These are phyloP conservation scores for Apomyelois bistriatella DNA, from an alignment of 2,888 invertebrate genomes.

Conservation along the genomic window DNA sequence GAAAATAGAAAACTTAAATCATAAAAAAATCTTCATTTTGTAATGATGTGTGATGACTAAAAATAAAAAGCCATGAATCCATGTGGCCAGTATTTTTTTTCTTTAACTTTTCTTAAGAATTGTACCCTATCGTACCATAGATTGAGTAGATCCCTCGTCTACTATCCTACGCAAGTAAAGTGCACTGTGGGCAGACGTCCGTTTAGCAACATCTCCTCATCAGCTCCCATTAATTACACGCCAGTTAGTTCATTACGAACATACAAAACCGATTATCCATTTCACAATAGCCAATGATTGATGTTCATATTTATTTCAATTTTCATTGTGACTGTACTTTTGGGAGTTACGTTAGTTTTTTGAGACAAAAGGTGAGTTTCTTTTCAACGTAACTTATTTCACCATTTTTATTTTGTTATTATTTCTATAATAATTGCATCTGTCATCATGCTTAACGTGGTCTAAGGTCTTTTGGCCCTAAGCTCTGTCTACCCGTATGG, in stretches of 20 bases:
- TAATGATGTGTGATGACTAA: too few species aligned
- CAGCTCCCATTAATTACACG: conserved; percentile 65
- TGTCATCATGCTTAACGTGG: too few species aligned
- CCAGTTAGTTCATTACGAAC: conserved; percentile 69
- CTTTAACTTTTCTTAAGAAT: conserved; percentile 9
- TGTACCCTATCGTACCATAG: conserved; percentile 17
- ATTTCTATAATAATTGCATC: too few species aligned
- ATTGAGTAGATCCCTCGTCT: conserved; percentile 14
- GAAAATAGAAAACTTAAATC: too few species aligned
- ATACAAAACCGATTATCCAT: conserved; percentile 64
- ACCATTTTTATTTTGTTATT: background rate
- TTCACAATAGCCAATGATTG: conserved; percentile 40
- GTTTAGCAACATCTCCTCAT: conserved; percentile 50
- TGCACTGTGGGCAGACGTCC: conserved; percentile 54
- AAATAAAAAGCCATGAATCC: too few species aligned
- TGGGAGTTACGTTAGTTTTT: conserved; percentile 6
- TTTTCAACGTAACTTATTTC: too few species aligned
- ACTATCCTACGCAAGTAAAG: conserved; percentile 46
- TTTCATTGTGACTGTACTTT: conserved; percentile 38
- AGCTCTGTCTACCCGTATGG: too few species aligned
- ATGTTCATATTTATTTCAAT: conserved; percentile 50
- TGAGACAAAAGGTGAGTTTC: background rate
- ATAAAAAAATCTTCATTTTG: too few species aligned
- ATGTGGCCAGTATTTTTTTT: too few species aligned
- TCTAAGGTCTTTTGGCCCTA: too few species aligned